Evolutionary conservation across 2,113 vertebrate species (phyloP).

Genomic region (Nycticebus coucang): DNA sequence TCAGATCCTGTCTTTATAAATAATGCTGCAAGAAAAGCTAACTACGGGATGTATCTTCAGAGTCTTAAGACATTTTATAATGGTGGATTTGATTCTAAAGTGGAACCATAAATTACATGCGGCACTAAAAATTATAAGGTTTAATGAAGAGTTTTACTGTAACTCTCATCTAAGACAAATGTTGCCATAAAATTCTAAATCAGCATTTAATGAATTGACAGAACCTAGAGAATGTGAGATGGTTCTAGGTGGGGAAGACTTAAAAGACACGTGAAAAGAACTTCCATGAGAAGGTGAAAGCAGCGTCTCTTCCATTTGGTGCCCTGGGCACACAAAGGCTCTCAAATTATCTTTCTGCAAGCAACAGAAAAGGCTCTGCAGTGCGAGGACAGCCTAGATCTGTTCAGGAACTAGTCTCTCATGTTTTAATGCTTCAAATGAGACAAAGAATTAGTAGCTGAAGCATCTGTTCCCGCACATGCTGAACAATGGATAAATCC

Average conservation of each 20-base stretch:
- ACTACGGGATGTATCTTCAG: conserved; percentile 42
- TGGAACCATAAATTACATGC: conserved; percentile 68
- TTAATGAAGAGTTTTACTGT: conserved; percentile 68
- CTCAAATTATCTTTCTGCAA: neutral
- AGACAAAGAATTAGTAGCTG: conserved; percentile 40
- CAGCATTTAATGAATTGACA: conserved; percentile 58
- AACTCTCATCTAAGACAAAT: conserved; percentile 64
- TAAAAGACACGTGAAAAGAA: conserved; percentile 51
- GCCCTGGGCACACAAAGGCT: neutral
- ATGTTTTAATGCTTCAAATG: conserved; percentile 60
- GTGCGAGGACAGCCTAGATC: neutral
- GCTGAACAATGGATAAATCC: neutral
- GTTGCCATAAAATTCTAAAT: conserved; percentile 66
- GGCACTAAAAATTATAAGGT: conserved; percentile 67
- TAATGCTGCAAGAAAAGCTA: conserved; percentile 27
- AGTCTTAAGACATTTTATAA: conserved; percentile 61
- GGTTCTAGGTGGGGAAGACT: conserved; percentile 37
- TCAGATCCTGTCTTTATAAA: conserved; percentile 58
- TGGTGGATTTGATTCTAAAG: conserved; percentile 51
- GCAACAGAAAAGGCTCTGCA: neutral
- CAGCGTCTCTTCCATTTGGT: neutral
- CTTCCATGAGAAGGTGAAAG: neutral
- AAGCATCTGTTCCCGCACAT: conserved; percentile 41
- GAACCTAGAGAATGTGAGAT: conserved; percentile 31
- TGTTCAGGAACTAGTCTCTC: neutral